Conservation (phyloP, 2,113 vertebrate species). For the Coryphaenoides rupestris region DNA sequence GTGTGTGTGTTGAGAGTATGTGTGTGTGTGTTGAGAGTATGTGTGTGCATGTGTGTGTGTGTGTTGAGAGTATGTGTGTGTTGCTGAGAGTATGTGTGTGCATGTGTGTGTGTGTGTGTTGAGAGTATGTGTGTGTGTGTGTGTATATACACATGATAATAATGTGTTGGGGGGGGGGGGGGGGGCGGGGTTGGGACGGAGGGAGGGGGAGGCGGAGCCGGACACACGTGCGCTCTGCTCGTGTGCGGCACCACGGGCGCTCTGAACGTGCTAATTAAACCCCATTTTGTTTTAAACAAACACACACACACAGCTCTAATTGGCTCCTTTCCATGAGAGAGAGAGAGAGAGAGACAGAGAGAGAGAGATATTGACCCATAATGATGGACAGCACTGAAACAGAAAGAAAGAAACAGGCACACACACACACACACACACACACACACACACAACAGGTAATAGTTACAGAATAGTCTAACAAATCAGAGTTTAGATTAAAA, state of each 20-base stretch:
- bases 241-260: constrained; percentile 41
- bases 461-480: too few relatives aligned
- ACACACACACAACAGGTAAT: too few relatives aligned
- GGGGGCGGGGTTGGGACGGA: constrained; percentile 92
- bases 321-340: constrained; percentile 99
- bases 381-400: constrained; percentile 34
- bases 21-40: too few relatives aligned
- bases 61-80: too few relatives aligned
- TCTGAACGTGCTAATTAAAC: constrained; percentile 99
- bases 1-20: too few relatives aligned
- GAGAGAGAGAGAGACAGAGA: constrained; percentile 77
- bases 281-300: constrained; percentile 99
- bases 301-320: constrained; percentile 99
- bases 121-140: constrained; percentile 21
- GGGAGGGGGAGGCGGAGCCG: constrained; percentile 64
- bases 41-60: too few relatives aligned
- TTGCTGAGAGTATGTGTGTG: too few relatives aligned
- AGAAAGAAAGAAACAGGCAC: not conserved
- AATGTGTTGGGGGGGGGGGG: constrained; percentile 63
- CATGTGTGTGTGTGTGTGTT: too few relatives aligned
- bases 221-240: too few relatives aligned
- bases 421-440: too few relatives aligned
- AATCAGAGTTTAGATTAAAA: too few relatives aligned
- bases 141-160: constrained; percentile 27
- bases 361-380: constrained; percentile 32